Evolutionary conservation across 2,888 invertebrate species (phyloP).

Genomic region (Cerastoderma edule): DNA sequence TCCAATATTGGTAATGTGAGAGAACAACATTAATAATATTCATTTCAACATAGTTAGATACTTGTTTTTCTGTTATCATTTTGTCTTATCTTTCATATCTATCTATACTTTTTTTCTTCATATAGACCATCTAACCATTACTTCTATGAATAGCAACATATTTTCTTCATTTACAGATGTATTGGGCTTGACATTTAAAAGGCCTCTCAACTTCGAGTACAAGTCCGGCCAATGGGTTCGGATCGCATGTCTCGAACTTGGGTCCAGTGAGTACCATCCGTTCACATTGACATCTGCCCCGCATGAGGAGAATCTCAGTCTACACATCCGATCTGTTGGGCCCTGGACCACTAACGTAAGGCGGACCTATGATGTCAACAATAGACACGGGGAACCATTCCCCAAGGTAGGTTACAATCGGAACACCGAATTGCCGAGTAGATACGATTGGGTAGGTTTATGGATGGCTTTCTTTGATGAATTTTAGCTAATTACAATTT

Average conservation of each 20-base stretch:
- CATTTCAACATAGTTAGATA: no score
- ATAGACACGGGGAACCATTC: slow-evolving; percentile 48
- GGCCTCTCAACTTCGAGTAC: slow-evolving; percentile 87
- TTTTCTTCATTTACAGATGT: slow-evolving; percentile 84
- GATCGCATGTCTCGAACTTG: slow-evolving; percentile 86
- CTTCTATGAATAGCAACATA: no score
- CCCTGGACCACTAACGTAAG: slow-evolving; percentile 87
- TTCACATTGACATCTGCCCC: slow-evolving; percentile 88
- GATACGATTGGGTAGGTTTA: no score
- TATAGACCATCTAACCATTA: no score
- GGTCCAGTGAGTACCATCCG: slow-evolving; percentile 87
- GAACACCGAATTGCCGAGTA: no score
- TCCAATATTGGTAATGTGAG: no score
- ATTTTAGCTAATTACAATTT: no score
- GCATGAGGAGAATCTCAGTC: slow-evolving; percentile 86
- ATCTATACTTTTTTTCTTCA: no score
- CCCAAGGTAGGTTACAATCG: slow-evolving; percentile 61
- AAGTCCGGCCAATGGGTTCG: slow-evolving; percentile 88
- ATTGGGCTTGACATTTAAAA: slow-evolving; percentile 86
- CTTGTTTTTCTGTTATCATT: no score
- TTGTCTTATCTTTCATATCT: no score
- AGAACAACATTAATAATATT: no score
- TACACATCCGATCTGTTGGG: slow-evolving; percentile 87
- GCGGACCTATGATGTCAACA: slow-evolving; percentile 79
- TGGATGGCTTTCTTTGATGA: no score